Evolutionary conservation across 2,113 vertebrate species (phyloP).

Genomic region (Helogale parvula): DNA sequence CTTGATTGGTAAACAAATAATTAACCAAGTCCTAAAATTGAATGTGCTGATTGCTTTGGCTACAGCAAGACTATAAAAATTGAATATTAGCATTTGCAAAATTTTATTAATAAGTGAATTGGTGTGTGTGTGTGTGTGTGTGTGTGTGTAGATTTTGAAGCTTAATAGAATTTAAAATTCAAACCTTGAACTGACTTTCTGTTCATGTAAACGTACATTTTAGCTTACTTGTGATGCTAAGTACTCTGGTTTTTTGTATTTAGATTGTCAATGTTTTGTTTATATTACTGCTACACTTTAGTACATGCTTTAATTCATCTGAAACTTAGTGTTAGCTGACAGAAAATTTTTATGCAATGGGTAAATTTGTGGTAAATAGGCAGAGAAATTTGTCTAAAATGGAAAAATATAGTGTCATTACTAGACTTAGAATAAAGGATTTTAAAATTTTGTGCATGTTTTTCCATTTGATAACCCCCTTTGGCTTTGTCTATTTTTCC

Average conservation of each 20-base stretch:
- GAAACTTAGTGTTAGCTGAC: background rate
- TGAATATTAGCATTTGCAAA: background rate
- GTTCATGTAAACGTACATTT: background rate
- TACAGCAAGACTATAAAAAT: background rate
- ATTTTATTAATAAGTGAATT: background rate
- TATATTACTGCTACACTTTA: background rate
- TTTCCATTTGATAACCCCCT: background rate
- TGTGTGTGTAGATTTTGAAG: background rate
- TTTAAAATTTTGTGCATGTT: conserved; percentile 16
- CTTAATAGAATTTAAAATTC: conserved; percentile 40
- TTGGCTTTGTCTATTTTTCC: background rate
- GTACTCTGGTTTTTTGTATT: conserved; percentile 30
- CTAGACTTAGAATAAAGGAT: conserved; percentile 17
- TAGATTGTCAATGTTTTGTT: conserved; percentile 20
- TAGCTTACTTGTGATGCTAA: conserved; percentile 1
- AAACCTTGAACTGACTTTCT: background rate
- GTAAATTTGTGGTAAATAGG: background rate
- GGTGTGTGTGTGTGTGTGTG: background rate
- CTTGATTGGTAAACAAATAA: conserved; percentile 27
- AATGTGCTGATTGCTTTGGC: background rate
- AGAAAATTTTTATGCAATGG: background rate
- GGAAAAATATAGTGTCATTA: background rate
- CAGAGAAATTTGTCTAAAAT: conserved; percentile 1
- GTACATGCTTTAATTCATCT: conserved; percentile 37
- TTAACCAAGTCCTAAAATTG: conserved; percentile 38